Base-by-base conservation (phyloP, 2,888 invertebrate genomes). In the Xestoiulus laeticollis region DNA sequence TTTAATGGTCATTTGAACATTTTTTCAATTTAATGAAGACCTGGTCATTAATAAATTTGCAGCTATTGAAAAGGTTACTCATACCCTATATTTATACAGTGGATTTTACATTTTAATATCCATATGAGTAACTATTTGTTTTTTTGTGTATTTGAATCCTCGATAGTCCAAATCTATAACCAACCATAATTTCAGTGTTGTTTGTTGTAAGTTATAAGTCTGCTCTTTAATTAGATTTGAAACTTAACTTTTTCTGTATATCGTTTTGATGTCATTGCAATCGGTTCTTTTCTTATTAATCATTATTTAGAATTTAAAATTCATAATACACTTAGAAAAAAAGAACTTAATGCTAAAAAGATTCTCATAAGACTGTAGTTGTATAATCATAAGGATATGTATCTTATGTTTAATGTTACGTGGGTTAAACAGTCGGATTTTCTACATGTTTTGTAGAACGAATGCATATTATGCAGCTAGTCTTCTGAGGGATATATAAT, bases 401-500 rank as follows among this genome's bases (percentile, higher is more conserved):
- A 78, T 78, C 78, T 78, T 78, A 16, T 78, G 78, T 78, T 78
- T 78, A 78, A 30, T 78, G 78, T 78, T 78, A 78, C 2, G 12
- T 30, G 78, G 22, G 78, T 68, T 68, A 22, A n/a, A n/a, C 19
- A 19, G 53, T 78, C 26, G 8, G 12, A n/a, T 26, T 68, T 68
- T 22, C 22, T 59, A 59, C 22, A 22, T 68, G 68, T 68, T 68
- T 68, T 12, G 30, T 78, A 30, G 78, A 16, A 78, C 48, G 30
- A 78, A 12, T 26, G 26, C 5, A 14, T 30, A 78, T 26, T 59
- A n/a, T 59, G n/a, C 59, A n/a, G 59, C 78, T 78, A 30, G 78
- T 78, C 78, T 78, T 30, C n/a, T 68, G 22, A 22, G n/a, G n/a
- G 59, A 59, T 59, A 10, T 68, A 22, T 68, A 5, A 22, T 22